A percentile compares a stretch with the other conserved stretches of the same genome.
These are phyloP conservation scores for Cardinalis cardinalis DNA, from an alignment of 2,113 vertebrate genomes.

Conservation along the genomic window DNA sequence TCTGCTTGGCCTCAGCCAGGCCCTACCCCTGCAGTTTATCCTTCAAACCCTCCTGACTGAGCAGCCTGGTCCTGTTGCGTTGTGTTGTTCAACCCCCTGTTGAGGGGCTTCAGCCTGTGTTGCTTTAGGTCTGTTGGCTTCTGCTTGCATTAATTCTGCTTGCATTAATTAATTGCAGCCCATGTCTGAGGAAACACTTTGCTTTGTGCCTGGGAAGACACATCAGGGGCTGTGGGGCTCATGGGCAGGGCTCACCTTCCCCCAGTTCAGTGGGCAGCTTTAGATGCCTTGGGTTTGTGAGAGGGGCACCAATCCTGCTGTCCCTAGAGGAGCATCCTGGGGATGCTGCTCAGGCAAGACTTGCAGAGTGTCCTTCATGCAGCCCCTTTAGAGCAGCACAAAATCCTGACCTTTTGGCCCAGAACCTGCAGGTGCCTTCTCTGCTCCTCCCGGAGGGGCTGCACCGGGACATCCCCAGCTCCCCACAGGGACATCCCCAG, in stretches of 20 bases:
- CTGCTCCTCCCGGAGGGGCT: background rate
- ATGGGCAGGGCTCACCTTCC: background rate
- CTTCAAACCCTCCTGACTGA: background rate
- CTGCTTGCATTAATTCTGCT: background rate
- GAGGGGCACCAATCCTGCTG: background rate
- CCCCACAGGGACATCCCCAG: background rate
- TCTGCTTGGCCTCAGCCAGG: background rate
- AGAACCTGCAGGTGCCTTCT: background rate
- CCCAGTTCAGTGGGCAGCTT: background rate
- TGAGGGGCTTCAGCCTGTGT: rapidly evolving
- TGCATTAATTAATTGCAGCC: background rate
- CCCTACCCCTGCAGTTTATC: background rate
- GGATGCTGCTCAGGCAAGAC: background rate
- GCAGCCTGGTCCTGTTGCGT: rapidly evolving
- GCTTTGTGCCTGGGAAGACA: background rate
- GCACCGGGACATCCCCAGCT: background rate
- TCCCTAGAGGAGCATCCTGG: background rate
- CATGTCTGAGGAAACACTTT: background rate
- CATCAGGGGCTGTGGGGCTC: background rate
- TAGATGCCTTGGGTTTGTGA: background rate
- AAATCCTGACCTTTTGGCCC: background rate
- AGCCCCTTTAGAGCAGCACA: rapidly evolving
- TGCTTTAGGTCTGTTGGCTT: background rate
- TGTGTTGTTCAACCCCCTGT: too few species aligned
- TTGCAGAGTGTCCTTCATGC: background rate